Conservation (phyloP, 1,140 invertebrate genomes). For the Cryptotermes secundus region DNA sequence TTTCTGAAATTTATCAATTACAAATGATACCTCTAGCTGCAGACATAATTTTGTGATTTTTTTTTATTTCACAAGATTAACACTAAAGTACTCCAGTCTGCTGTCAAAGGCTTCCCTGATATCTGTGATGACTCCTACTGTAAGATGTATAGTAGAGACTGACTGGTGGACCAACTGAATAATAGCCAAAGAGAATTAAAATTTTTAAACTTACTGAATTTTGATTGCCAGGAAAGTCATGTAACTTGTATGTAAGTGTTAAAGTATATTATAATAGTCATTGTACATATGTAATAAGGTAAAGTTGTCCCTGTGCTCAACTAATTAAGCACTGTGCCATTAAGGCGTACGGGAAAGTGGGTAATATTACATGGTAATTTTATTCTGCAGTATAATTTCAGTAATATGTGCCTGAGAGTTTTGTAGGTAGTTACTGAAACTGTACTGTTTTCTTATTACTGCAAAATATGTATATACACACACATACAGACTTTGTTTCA, state of each 20-base stretch:
- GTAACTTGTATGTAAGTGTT: neutral
- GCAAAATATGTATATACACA: neutral
- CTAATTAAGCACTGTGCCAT: too few species aligned
- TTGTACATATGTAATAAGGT: neutral
- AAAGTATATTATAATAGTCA: neutral
- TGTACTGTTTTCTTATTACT: neutral
- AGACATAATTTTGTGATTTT: too few species aligned
- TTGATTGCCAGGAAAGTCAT: neutral
- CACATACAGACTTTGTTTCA: neutral
- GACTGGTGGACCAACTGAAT: neutral
- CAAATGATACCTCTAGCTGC: too few species aligned
- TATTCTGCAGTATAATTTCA: neutral
- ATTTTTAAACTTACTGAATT: neutral
- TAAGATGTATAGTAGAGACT: neutral
- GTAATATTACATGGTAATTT: constrained; percentile 7
- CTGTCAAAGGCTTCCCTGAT: neutral
- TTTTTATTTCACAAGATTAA: too few species aligned
- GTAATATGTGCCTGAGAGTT: neutral
- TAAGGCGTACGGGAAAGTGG: too few species aligned
- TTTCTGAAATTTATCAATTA: too few species aligned
- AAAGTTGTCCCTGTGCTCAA: too few species aligned
- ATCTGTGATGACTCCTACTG: neutral
- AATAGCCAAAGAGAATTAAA: neutral
- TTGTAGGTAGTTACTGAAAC: neutral
- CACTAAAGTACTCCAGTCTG: too few species aligned